Conservation (phyloP, 2,888 invertebrate species). For the Palloptera scutellata region DNA sequence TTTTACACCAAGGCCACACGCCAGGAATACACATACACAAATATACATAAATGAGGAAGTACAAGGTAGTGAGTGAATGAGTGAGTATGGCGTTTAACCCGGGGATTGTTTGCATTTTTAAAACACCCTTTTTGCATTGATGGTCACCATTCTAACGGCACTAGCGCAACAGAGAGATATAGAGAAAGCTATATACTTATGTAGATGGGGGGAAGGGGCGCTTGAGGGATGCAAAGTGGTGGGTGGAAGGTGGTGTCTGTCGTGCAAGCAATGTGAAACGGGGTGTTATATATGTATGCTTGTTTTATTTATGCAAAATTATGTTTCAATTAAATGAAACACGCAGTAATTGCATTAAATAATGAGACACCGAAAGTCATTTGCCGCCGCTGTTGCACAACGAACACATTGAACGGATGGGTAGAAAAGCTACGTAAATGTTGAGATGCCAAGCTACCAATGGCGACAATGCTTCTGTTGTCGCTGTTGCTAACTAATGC, state of each 20-base stretch:
- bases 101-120: slow-evolving; percentile 46
- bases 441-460: neutral
- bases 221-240: too few relatives aligned
- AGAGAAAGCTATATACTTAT: slow-evolving; percentile 2
- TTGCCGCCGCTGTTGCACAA: slow-evolving; percentile 33
- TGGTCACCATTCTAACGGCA: slow-evolving; percentile 29
- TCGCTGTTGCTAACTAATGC: neutral
- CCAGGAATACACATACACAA: neutral
- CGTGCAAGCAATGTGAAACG: slow-evolving; percentile 39
- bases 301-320: slow-evolving; percentile 57
- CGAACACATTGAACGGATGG: neutral
- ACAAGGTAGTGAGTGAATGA: neutral
- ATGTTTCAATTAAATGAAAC: slow-evolving; percentile 60
- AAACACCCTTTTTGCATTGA: slow-evolving; percentile 51
- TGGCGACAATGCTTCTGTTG: neutral
- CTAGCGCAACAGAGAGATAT: neutral
- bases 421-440: neutral
- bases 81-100: neutral
- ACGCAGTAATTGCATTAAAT: slow-evolving; percentile 51
- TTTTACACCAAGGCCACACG: neutral
- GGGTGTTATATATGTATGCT: slow-evolving; percentile 53
- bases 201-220: too few relatives aligned
- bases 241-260: too few relatives aligned
- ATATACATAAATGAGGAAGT: neutral
- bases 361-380: slow-evolving; percentile 37